Base-by-base conservation (phyloP, 2,113 vertebrate genomes). In the Bambusicola thoracicus region DNA sequence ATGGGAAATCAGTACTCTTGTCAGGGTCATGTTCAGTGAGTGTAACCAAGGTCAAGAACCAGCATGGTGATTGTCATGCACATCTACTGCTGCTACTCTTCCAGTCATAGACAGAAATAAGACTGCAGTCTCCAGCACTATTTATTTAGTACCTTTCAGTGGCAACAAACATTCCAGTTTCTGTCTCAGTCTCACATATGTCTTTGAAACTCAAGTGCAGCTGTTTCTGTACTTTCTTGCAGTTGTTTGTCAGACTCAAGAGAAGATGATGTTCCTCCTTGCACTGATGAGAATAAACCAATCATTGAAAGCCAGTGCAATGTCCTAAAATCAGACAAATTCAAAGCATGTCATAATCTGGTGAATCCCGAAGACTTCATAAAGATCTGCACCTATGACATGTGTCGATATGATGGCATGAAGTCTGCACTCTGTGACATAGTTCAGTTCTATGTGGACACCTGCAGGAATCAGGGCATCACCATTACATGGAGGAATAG, bases 391-490 rank as follows among this genome's bases (percentile, higher is more conserved):
- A 11, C 97, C 40, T 96, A 97, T 51, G 97, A 98, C 74, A 97
- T 97, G 97, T 97, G 97, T 81, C 96, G 67, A 68, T 97, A 96
- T 16, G 85, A 96, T 3, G 97, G 97, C 20, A 97, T 97, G 97
- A 92, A 77, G 14, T 93, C 97, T 14, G 49, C 97, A 10, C 95
- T 97, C 59, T 98, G 97, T 0, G 89, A 96, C 59, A 93, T 96
- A 40, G 84, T 94, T 62, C 96, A 98, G 61, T 92, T 87, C 80
- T 98, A 97, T 24, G 96, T 93, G 65, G 97, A 97, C 29, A 95
- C 89, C 77, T 98, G 97, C 91, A 97, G 83, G 81, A 93, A 59
- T 30, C 20, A 96, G 29, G 97, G 97, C 67, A 40, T 96, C 69
- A 62, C 32, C 62, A 90, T 97, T 74, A 87, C 38, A 65, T 98